phyloP scores from a whole-genome alignment of 2,113 vertebrate genomes.

The Jacana jacana region DNA sequence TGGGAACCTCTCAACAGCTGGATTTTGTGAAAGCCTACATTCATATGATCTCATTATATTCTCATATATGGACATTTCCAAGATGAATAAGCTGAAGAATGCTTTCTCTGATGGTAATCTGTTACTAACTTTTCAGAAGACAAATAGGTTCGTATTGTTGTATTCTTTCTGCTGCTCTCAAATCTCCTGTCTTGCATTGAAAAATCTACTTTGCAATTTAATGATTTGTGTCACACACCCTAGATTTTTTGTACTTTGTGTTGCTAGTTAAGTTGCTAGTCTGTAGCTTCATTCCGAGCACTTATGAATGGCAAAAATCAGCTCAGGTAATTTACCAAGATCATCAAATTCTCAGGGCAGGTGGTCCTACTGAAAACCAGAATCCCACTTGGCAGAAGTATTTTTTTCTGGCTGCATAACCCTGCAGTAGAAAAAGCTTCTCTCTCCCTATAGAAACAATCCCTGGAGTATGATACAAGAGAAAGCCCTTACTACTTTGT shows the following conservation, averaged over 20 bases:
- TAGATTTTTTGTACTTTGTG: not conserved
- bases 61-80: conserved; percentile 37
- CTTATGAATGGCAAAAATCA: not conserved
- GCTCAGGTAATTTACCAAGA: not conserved
- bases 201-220: not conserved
- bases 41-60: conserved; percentile 39
- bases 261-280: not conserved
- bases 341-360: not conserved
- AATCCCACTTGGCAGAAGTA: not conserved
- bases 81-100: conserved; percentile 8
- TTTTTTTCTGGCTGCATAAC: not conserved
- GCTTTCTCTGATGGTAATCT: conserved; percentile 6
- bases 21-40: conserved; percentile 32
- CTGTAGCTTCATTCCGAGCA: not conserved
- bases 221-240: not conserved
- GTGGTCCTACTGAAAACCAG: not conserved
- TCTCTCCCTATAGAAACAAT: not conserved
- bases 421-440: not conserved
- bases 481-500: not conserved
- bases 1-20: conserved; percentile 54
- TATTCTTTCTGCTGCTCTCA: not conserved
- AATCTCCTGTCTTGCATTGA: not conserved
- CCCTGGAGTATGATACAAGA: not conserved
- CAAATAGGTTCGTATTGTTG: not conserved
- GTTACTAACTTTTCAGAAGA: not conserved